phyloP scores from a whole-genome alignment of 2,113 vertebrate species.

The Leucoraja erinaceus region DNA sequence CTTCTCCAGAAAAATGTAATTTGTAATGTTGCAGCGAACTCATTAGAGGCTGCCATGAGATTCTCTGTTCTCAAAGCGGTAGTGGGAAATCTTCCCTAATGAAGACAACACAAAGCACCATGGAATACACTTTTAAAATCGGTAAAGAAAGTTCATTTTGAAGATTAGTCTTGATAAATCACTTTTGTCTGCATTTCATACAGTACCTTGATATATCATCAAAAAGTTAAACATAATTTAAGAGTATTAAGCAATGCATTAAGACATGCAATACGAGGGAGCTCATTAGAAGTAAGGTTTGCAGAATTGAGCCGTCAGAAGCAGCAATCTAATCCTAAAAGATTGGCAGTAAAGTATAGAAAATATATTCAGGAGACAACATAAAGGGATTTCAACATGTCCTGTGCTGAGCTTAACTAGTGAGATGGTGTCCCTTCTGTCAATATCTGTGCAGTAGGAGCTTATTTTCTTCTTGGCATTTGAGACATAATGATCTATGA shows the following conservation, averaged over 20 bases:
- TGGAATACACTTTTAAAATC: not conserved
- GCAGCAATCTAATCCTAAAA: not conserved
- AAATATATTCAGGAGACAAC: not conserved
- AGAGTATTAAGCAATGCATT: not conserved
- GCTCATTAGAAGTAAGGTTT: not conserved
- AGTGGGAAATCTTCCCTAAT: not conserved
- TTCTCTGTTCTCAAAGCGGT: not conserved
- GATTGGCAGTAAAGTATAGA: not conserved
- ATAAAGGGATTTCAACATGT: not conserved
- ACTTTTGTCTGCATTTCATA: not conserved
- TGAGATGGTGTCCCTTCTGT: not conserved
- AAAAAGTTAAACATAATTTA: constrained; percentile 13
- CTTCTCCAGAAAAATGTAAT: not conserved
- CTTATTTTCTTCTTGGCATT: constrained; percentile 26
- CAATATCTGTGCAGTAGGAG: not conserved
- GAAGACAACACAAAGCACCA: not conserved
- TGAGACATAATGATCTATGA: constrained; percentile 12
- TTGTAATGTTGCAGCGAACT: not conserved
- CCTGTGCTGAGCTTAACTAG: not conserved
- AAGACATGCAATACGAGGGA: no score
- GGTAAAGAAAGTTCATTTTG: constrained; percentile 3
- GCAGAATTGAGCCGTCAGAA: not conserved
- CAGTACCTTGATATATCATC: not conserved
- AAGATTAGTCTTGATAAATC: constrained; percentile 20
- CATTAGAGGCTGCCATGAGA: not conserved